Evolutionary conservation across 1,140 invertebrate species (phyloP).

Genomic region (Patella vulgata): DNA sequence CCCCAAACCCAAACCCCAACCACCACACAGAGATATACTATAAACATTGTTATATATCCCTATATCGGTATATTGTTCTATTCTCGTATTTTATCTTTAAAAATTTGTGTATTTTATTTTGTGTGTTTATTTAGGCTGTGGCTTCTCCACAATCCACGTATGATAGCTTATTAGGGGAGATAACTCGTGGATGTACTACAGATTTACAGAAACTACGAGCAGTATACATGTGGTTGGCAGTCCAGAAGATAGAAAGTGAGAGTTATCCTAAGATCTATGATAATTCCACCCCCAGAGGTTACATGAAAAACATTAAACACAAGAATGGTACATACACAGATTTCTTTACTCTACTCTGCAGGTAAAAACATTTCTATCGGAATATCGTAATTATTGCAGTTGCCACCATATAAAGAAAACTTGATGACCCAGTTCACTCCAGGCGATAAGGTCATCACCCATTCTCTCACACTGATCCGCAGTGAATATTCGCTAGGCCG

Average conservation of each 20-base stretch:
- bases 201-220: constrained; percentile 30
- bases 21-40: no score
- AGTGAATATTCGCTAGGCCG: no score
- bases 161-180: constrained; percentile 12
- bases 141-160: constrained; percentile 1
- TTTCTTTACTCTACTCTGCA: constrained; percentile 85
- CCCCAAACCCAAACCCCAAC: no score
- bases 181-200: constrained; percentile 8
- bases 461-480: no score
- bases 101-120: no score
- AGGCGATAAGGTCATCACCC: no score
- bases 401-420: background rate
- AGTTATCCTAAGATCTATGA: constrained; percentile 67
- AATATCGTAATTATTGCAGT: no score
- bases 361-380: constrained; percentile 55
- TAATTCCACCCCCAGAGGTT: constrained; percentile 89
- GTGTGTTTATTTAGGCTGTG: no score
- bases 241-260: constrained; percentile 15
- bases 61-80: no score
- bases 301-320: constrained; percentile 95
- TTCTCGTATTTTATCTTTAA: no score
- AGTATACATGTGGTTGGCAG: constrained; percentile 30
- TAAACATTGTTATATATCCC: no score
- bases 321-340: constrained; percentile 99
- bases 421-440: no score